Evolutionary conservation across 2,113 vertebrate species (phyloP), one percentile per base, ranked within the genome.

Genomic region (Tragulus kanchil): DNA sequence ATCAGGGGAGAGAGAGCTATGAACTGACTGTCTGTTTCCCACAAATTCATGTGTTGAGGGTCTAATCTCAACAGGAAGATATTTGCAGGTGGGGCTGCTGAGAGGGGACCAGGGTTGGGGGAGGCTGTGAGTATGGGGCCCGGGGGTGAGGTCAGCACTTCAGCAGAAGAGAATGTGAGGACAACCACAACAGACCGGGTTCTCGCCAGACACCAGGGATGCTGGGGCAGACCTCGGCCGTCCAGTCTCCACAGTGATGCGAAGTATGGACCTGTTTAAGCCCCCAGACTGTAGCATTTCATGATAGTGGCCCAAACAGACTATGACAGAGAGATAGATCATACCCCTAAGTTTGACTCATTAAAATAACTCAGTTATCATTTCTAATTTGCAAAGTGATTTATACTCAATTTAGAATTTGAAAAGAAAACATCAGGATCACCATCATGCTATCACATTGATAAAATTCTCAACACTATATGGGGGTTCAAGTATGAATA

Each of bases 121-220:
- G 31, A 48, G 56, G 17, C 17, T 12, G 0, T 31, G 42, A 23
- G 69, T 25, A 1, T 31, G 52, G 2, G 3, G 15, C 36, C 65
- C 52, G 1, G 8, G 15, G 36, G 14, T 14, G 17, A 7, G 42
- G 8, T 14, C 11, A 8, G 1, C 26, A 26, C 4, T 8, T 21
- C 15, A 23, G 21, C 12, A 48, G 54, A 15, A 48, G 69, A 75
- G 69, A 25, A 28, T 0, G 26, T 7, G 86, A 10, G 17, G 36
- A 7, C 2, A 4, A 1, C 6, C 11, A 2, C 69, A n/a, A 56
- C 42, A n/a, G 13, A 45, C 42, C 59, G 21, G 8, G 48, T 19
- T 15, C 16, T 31, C 75, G 17, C 48, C 26, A 5, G 48, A 31
- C 26, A 31, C 48, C 4, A 0, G 0, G 1, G 73, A 5, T 3